Percentiles rank a stretch among this genome's conserved stretches.
phyloP scores from a whole-genome alignment of 2,797 vertebrate species.

The Spinus olivaceus region DNA sequence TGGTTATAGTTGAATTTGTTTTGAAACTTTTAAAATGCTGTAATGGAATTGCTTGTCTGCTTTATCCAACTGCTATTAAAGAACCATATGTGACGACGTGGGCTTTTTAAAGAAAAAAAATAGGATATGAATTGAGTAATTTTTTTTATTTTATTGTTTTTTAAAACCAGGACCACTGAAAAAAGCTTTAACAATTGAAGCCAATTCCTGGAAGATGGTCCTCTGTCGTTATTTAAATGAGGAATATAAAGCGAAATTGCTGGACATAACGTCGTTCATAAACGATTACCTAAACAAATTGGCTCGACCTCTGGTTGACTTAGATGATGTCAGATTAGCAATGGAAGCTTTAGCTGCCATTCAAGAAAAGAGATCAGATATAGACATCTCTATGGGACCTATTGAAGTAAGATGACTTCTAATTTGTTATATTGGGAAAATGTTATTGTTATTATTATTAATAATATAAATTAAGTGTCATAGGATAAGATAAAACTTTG shows the following conservation, averaged over 20 bases:
- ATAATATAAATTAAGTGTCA: background rate
- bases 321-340: constrained; percentile 81
- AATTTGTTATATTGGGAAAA: background rate
- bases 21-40: background rate
- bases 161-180: constrained; percentile 74
- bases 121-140: background rate
- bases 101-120: background rate
- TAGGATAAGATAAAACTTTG: background rate
- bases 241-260: constrained; percentile 82
- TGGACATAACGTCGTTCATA: constrained; percentile 68
- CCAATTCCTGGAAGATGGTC: constrained; percentile 81
- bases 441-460: background rate
- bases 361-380: constrained; percentile 76
- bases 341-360: constrained; percentile 77
- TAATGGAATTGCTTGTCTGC: background rate
- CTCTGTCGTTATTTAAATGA: constrained; percentile 80
- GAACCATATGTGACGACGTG: background rate
- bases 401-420: constrained; percentile 78
- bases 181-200: constrained; percentile 73
- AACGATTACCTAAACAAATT: constrained; percentile 72
- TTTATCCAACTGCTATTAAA: background rate
- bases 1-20: background rate
- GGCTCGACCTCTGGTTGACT: constrained; percentile 76
- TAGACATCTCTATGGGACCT: constrained; percentile 80
- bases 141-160: background rate